These are phyloP conservation scores for Platichthys stellatus DNA, from an alignment of 2,113 vertebrate species.

Conservation along the genomic window DNA sequence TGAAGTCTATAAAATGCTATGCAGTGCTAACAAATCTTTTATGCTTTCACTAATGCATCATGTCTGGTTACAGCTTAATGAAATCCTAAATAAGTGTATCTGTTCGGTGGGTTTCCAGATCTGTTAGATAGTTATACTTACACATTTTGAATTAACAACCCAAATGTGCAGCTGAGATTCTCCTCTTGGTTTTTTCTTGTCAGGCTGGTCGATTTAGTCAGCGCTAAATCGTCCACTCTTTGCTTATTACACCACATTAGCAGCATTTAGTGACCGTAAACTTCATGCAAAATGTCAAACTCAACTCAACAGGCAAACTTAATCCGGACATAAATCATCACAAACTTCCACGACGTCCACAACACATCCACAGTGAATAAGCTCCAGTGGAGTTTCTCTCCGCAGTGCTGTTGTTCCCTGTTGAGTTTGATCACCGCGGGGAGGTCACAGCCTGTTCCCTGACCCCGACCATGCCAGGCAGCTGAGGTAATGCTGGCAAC, in stretches of 20 bases:
- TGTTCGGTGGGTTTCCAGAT: neutral
- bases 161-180: neutral
- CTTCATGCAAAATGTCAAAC: conserved; percentile 22
- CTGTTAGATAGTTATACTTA: conserved; percentile 4
- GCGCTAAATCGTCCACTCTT: conserved; percentile 25
- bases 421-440: conserved; percentile 71
- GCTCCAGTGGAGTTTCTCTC: conserved; percentile 26
- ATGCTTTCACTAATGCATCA: too few relatives aligned
- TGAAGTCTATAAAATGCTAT: neutral
- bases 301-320: conserved; percentile 8
- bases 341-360: neutral
- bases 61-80: conserved; percentile 2
- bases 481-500: conserved; percentile 83
- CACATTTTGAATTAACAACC: conserved; percentile 10
- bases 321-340: conserved; percentile 16
- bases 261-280: conserved; percentile 41
- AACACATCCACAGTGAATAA: conserved; percentile 17
- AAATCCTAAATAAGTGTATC: conserved; percentile 19
- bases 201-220: conserved; percentile 21
- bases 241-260: conserved; percentile 39
- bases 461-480: conserved; percentile 82
- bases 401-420: conserved; percentile 67
- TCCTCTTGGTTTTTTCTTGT: neutral
- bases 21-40: neutral
- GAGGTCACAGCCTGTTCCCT: conserved; percentile 83